Conservation (phyloP, 2,113 vertebrate genomes). For the Atherinomorus stipes region DNA sequence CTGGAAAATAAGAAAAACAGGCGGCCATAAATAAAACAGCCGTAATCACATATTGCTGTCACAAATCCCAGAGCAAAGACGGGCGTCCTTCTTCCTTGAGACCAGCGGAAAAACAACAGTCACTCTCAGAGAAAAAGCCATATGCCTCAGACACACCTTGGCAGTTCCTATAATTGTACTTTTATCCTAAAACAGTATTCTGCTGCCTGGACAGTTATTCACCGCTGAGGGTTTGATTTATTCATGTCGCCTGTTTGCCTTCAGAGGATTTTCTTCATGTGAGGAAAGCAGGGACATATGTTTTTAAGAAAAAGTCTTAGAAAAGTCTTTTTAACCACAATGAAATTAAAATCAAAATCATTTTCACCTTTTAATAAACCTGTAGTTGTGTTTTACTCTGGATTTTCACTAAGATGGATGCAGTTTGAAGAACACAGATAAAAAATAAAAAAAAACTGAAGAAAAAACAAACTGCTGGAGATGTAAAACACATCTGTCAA, state of each 20-base stretch:
- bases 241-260: slow-evolving; percentile 28
- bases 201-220: slow-evolving; percentile 35
- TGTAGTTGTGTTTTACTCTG: too few species aligned
- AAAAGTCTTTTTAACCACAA: too few species aligned
- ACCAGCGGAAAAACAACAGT: slow-evolving; percentile 42
- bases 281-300: neutral
- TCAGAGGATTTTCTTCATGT: neutral
- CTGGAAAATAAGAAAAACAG: slow-evolving; percentile 56
- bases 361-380: too few species aligned
- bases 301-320: too few species aligned
- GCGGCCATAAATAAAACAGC: slow-evolving; percentile 67
- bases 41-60: slow-evolving; percentile 64
- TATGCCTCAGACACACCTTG: slow-evolving; percentile 61
- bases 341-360: too few species aligned
- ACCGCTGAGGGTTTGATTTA: slow-evolving; percentile 33
- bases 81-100: slow-evolving; percentile 45
- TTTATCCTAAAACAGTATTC: slow-evolving; percentile 46
- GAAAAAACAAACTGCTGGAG: too few species aligned
- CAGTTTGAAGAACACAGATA: too few species aligned
- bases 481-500: too few species aligned
- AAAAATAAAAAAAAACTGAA: too few species aligned
- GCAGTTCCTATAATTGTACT: slow-evolving; percentile 57
- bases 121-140: slow-evolving; percentile 39
- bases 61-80: slow-evolving; percentile 63
- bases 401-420: too few species aligned